These are phyloP conservation scores for Lithobates sylvaticus DNA, from an alignment of 2,797 vertebrate genomes.

Conservation along the genomic window DNA sequence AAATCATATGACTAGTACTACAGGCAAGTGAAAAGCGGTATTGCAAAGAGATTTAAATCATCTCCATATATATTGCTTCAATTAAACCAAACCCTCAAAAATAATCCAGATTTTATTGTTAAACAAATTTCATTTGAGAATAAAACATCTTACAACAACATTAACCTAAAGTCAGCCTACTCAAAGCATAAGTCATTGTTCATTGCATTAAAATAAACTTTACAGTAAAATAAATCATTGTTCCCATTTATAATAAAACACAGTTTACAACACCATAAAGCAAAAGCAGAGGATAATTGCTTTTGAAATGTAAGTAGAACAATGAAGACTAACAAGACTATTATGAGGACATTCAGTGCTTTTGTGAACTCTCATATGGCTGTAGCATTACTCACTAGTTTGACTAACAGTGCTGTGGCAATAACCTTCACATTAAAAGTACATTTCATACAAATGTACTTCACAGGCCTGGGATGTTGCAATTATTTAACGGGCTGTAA, in stretches of 20 bases:
- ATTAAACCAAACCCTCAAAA: conserved; percentile 19
- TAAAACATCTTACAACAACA: conserved; percentile 33
- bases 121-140: conserved; percentile 42
- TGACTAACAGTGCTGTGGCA: conserved; percentile 12
- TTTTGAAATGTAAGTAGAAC: conserved; percentile 38
- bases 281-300: conserved; percentile 41
- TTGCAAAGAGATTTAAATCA: neutral
- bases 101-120: conserved; percentile 43
- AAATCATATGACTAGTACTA: neutral
- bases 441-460: conserved; percentile 35
- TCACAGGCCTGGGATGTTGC: conserved; percentile 23
- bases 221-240: conserved; percentile 48
- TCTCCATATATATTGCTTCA: neutral
- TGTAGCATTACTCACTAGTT: conserved; percentile 20
- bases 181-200: conserved; percentile 28
- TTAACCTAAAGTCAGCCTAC: conserved; percentile 28
- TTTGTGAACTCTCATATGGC: conserved; percentile 20
- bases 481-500: conserved; percentile 28
- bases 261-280: conserved; percentile 50
- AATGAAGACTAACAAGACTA: conserved; percentile 12
- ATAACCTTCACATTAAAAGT: conserved; percentile 29
- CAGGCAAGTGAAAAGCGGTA: neutral
- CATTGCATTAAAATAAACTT: conserved; percentile 39
- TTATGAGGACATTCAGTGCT: conserved; percentile 15
- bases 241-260: conserved; percentile 51